Evolutionary conservation across 53 echinoderm and acorn worm species (phyloP), one percentile per base, ranked within the genome.

Genomic region (Paelopatides confundens): DNA sequence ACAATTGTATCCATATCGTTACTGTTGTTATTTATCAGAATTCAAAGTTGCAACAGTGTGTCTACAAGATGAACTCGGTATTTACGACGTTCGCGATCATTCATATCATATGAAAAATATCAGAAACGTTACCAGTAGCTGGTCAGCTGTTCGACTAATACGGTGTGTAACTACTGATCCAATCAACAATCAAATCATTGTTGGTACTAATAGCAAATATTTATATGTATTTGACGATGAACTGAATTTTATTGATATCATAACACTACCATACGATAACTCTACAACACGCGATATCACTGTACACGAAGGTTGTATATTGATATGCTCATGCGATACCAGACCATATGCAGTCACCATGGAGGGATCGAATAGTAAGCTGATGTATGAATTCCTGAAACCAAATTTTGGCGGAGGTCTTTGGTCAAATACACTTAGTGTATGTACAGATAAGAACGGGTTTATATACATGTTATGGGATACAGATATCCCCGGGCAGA

Each of bases 31-130:
- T 39, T 70, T 70, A 35, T 34, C 70, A 39, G 21, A 70, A 5
- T 36, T 70, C 39, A 70, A 70, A 70, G 70, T 70, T 36, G 70
- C 70, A 70, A 37, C 70, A 23, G n/a, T 36, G 10, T 70, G 70
- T 36, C 15, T 23, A 17, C 35, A 15, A n/a, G 39, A 32, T 24
- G 70, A 70, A 70, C 15, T 70, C 23, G 37, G 70, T 70, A 35
- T 70, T 23, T 70, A 70, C 24, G 70, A 70, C 35, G 70, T 70
- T 9, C 70, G 37, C 12, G 70, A 36, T 35, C 4, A 4, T 37
- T 21, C 37, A 36, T 36, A 36, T 39, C 35, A 2, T 8, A 34
- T 13, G 23, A 70, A 36, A 18, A 35, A 70, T 36, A 70, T 70
- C 18, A 70, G 34, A 14, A 24, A 70, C 35, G n/a, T 70, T 36